Conservation (phyloP, 2,797 vertebrate species). For the Kryptopterus vitreolus region DNA sequence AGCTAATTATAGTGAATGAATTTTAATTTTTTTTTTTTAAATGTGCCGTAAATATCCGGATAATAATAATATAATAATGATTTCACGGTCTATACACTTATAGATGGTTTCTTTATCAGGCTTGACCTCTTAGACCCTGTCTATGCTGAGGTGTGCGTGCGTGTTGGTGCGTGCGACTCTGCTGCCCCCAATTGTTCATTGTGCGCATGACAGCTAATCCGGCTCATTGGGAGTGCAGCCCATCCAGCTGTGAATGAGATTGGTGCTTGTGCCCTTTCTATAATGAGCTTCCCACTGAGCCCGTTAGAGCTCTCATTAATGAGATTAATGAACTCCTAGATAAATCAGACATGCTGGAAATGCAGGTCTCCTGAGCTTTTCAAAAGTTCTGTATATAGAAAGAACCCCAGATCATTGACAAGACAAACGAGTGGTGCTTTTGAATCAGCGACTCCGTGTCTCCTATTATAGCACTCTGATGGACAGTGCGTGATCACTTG, state of each 20-base stretch:
- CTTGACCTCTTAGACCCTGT: not conserved
- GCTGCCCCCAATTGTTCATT: constrained; percentile 67
- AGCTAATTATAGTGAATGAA: not conserved
- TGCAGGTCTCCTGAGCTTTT: not conserved
- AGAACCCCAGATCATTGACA: not conserved
- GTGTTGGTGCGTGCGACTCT: constrained; percentile 56
- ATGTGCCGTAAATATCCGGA: too few species aligned
- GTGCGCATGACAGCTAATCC: constrained; percentile 40
- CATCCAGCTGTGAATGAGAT: constrained; percentile 42
- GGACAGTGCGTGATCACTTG: not conserved
- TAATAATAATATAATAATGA: not conserved
- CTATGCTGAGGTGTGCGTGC: not conserved
- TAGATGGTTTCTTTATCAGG: not conserved
- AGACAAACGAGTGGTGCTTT: not conserved
- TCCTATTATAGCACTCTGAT: constrained; percentile 1
- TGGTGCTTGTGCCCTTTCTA: constrained; percentile 49
- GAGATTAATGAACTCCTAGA: constrained; percentile 49
- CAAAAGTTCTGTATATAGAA: not conserved
- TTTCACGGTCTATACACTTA: not conserved
- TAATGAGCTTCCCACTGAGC: constrained; percentile 49
- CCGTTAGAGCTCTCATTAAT: constrained; percentile 54
- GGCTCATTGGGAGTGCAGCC: not conserved
- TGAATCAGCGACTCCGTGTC: not conserved
- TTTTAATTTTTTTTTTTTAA: too few species aligned
- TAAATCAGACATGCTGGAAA: constrained; percentile 24